Evolutionary conservation across 2,888 invertebrate genomes (phyloP), one percentile per base, ranked within the genome.

Genomic region (Cheilosia pagana): DNA sequence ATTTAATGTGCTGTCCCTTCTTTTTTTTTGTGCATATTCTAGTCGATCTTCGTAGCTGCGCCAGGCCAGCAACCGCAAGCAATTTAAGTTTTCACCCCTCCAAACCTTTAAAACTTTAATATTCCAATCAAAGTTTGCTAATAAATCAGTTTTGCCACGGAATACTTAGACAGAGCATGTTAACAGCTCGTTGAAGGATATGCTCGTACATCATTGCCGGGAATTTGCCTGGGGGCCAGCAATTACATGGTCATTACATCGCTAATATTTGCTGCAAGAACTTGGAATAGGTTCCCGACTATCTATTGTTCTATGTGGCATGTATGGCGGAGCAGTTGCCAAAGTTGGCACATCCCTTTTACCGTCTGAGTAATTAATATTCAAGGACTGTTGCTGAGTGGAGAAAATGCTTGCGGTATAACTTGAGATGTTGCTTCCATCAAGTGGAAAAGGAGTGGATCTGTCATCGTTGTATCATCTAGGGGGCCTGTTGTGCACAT

Each of bases 181-280:
- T 68, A 81, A 70, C 68, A 75, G 31, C 57, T 59, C 50, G 55
- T 65, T 43, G 31, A 43, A 68, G 74, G 68, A 68, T 55, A 14
- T 53, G 31, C 21, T 63, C 50, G 52, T 31, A 71, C 76, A 71
- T 76, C 70, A 76, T 71, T 76, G 76, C 76, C 60, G 60, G 23
- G 45, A 53, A 76, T 21, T 76, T 76, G 65, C 45, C 71, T 59
- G 59, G 81, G 52, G 76, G 48, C 53, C 59, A 67, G 65, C 57
- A 81, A 81, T 81, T 81, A 81, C 81, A 81, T 65, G 71, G 70
- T 81, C 71, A 76, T 81, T 81, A 81, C 76, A 81, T 65, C 76
- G 81, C 76, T 76, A 76, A 76, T 81, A 76, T 71, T 71, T 71
- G 76, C 71, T 62, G 25, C 35, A 8, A 25, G 41, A 39, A 50